These are phyloP conservation scores for Cyanoramphus novaezelandiae DNA, from an alignment of 2,113 vertebrate species.

Conservation along the genomic window DNA sequence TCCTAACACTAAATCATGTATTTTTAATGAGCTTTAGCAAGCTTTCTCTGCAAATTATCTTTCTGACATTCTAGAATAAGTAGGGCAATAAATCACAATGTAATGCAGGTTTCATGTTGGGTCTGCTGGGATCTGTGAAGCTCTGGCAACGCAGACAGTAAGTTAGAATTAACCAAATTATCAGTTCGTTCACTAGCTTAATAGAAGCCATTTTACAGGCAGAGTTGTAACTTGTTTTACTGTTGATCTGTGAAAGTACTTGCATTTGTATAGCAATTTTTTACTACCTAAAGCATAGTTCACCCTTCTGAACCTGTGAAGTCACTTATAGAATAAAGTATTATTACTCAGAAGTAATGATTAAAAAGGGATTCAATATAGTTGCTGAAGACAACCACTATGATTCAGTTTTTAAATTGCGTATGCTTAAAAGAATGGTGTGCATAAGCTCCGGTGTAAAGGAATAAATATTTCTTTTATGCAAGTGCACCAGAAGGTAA, in stretches of 20 bases:
- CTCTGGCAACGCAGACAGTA: background rate
- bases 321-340: background rate
- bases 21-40: constrained; percentile 28
- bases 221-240: background rate
- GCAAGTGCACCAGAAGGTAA: background rate
- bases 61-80: background rate
- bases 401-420: background rate
- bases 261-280: background rate
- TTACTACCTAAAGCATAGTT: background rate
- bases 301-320: background rate
- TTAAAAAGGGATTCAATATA: background rate
- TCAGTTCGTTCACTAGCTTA: background rate
- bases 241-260: background rate
- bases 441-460: background rate
- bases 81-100: constrained; percentile 4
- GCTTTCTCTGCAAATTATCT: background rate
- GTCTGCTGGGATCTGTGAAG: background rate
- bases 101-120: background rate
- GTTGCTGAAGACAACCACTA: background rate
- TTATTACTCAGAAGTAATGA: background rate
- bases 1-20: background rate
- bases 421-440: background rate
- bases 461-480: background rate
- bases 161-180: constrained; percentile 12
- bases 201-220: background rate